Evolutionary conservation across 2,797 vertebrate genomes (phyloP), one percentile per base, ranked within the genome.

Genomic region (Tapera naevia): DNA sequence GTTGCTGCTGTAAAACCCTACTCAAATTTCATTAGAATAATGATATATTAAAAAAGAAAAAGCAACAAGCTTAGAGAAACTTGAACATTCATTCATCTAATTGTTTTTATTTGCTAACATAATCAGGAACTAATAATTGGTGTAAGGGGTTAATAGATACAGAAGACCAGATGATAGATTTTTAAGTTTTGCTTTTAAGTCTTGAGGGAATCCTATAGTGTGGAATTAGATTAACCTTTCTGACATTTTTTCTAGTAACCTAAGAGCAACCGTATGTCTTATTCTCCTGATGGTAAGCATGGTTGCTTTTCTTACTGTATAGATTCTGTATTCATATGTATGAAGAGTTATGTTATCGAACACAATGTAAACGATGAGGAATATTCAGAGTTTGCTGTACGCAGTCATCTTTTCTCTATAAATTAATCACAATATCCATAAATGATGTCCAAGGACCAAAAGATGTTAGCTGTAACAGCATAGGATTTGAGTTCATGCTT

Each of bases 201-300:
- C 94, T 95, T 94, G 62, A 93, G 91, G 92, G 96, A 95, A 97
- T 89, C 43, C 30, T 94, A 80, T 93, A 79, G 79, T 96, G 88
- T 94, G 75, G 95, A 97, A 97, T 95, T 97, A 86, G 96, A 97
- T 97, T 98, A 97, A 96, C 92, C 93, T 98, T 97, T 96, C 72
- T 96, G 96, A 97, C 95, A 96, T 62, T 88, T 91, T 79, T 95
- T 91, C 95, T 97, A 96, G 96, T 96, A 97, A 94, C 51, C 64
- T 88, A 94, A 94, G 94, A 96, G 30, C 95, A 96, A 75, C 85
- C 88, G 25, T 82, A 71, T 83, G 13, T 37, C 74, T 95, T 94
- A 95, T 71, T 97, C 93, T 96, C 72, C 73, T 80, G 60, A 90
- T 46, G 88, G 51, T 66, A 65, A 58, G 56, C 39, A 72, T 61